Evolutionary conservation across 1,140 invertebrate genomes (phyloP).

Genomic region (Arctopsyche grandis): DNA sequence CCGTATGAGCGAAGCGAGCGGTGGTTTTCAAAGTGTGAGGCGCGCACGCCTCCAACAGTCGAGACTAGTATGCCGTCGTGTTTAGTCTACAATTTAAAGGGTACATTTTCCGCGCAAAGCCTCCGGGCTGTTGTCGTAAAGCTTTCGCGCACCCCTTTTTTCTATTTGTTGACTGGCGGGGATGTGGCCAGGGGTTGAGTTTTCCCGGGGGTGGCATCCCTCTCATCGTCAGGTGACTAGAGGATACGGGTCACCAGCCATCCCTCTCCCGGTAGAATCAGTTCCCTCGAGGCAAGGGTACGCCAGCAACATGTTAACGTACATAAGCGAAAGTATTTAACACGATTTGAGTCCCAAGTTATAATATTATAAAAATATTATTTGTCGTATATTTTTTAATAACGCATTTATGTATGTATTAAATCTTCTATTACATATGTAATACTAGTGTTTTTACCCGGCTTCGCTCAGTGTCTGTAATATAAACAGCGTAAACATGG

Average conservation of each 20-base stretch:
- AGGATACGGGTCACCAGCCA: constrained; percentile 13
- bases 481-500: no score
- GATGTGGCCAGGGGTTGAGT: not conserved
- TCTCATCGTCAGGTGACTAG: not conserved
- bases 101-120: not conserved
- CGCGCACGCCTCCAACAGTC: not conserved
- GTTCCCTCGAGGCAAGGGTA: not conserved
- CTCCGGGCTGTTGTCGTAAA: constrained; percentile 10
- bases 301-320: not conserved
- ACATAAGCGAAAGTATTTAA: not conserved
- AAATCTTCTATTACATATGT: no score
- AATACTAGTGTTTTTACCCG: no score
- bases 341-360: not conserved
- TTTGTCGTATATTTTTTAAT: not conserved
- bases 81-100: not conserved
- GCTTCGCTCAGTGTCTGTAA: no score
- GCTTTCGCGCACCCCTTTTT: constrained; percentile 28
- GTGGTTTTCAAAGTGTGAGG: not conserved
- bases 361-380: no score
- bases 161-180: not conserved
- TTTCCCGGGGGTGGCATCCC: not conserved
- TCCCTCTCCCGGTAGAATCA: not conserved
- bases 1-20: not conserved
- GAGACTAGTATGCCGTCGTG: not conserved
- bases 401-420: not conserved